These are phyloP conservation scores for Pristionchus entomophagus DNA, from an alignment of 2,888 invertebrate genomes.

Conservation along the genomic window DNA sequence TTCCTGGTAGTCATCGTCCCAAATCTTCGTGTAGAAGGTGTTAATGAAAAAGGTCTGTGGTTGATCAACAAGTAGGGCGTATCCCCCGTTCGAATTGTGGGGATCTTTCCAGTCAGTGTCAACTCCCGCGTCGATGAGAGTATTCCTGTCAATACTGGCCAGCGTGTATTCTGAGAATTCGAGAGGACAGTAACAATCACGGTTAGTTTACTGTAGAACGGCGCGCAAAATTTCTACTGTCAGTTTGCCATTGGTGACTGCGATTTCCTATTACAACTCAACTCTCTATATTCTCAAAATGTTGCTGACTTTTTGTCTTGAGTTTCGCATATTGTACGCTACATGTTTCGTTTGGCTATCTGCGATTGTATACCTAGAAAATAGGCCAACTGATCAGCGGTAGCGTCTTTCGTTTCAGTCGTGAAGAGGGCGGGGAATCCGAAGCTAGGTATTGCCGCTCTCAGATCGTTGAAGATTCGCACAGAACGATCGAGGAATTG, in stretches of 20 bases:
- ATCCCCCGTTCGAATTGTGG: constrained; percentile 55
- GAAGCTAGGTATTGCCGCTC: no score
- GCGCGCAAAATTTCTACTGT: no score
- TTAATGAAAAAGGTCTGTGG: constrained; percentile 55
- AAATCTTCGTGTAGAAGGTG: no score
- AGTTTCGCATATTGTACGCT: no score
- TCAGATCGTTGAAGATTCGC: not conserved
- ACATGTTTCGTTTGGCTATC: no score
- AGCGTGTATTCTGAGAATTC: constrained; percentile 44
- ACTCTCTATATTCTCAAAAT: no score
- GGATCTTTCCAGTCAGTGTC: constrained; percentile 72
- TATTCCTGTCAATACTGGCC: constrained; percentile 52
- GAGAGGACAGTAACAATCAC: no score
- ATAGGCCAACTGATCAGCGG: not conserved
- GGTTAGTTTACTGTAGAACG: no score
- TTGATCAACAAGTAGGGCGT: no score
- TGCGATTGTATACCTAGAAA: not conserved
- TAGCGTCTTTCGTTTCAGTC: not conserved
- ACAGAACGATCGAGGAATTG: not conserved
- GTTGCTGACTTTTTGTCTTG: no score
- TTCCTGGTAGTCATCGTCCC: not conserved
- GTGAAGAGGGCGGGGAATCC: not conserved
- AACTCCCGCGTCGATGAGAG: constrained; percentile 54
- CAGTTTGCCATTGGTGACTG: no score
- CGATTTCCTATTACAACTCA: no score